Conservation (phyloP, 1,140 invertebrate genomes). For the Chironomus tepperi region DNA sequence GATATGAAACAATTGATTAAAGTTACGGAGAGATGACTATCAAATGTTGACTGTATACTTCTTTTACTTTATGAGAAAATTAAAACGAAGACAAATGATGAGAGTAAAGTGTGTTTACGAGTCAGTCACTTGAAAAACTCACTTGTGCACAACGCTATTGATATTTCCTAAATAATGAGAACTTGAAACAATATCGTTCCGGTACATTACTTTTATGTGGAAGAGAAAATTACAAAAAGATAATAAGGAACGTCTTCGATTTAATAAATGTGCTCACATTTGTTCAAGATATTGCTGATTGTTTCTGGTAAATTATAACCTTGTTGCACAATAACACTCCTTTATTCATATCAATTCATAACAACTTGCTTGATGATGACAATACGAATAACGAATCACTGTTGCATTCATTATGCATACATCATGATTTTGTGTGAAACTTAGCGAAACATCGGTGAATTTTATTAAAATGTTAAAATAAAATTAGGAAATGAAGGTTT, state of each 20-base stretch:
- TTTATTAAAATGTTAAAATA: too few species aligned
- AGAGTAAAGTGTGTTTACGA: too few species aligned
- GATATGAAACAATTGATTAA: conserved; percentile 14
- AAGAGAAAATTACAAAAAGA: neutral
- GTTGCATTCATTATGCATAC: neutral
- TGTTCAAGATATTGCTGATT: neutral
- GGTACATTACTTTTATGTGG: neutral
- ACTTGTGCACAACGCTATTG: neutral
- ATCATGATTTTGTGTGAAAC: neutral
- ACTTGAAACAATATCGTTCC: conserved; percentile 3
- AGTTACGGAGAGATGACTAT: neutral
- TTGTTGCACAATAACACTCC: neutral
- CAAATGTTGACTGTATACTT: neutral
- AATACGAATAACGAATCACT: neutral
- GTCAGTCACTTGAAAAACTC: neutral
- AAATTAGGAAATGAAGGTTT: too few species aligned
- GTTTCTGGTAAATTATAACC: conserved; percentile 8
- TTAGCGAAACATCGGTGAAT: neutral
- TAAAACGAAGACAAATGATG: too few species aligned
- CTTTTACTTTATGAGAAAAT: too few species aligned
- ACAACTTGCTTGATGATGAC: neutral
- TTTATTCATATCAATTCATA: neutral
- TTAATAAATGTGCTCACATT: neutral
- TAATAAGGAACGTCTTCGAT: conserved; percentile 18
- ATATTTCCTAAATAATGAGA: neutral